Evolutionary conservation across 2,113 vertebrate species (phyloP), one percentile per base, ranked within the genome.

Genomic region (Cathartes aura): DNA sequence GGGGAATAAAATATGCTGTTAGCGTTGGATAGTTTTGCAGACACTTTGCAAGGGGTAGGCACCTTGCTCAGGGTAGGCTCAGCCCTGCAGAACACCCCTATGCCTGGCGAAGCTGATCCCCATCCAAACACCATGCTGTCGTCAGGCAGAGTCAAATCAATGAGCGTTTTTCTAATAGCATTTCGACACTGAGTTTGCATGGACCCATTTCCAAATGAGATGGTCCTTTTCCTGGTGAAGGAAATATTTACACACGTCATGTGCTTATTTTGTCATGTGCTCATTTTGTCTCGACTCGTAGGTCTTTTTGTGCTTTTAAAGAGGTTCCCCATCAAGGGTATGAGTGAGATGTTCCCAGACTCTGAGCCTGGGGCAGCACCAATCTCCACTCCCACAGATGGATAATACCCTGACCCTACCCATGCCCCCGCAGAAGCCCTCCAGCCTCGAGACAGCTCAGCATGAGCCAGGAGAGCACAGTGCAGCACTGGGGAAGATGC

Each of bases 81-180:
- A 79, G 47, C 26, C 53, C 27, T 34, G 43, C 22, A 53, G 73
- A 75, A 20, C 32, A 24, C 24, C 50, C 23, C 16, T 17, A 8
- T 4, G 18, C 36, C 71, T 36, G 34, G 10, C 21, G 58, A 29
- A 72, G 36, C 22, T 18, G 58, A 12, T 73, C 8, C 23, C 42
- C 38, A 40, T 16, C 59, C 9, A 2, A 62, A 38, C 38, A 50
- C 15, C 0, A 0, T 6, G 8, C 62, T 72, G 34, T 6, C 10
- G 11, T 26, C 58, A 58, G 48, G 45, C 27, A 53, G 13, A 82
- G 7, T 3, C 1, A 0, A 60, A 88, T 45, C 15, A 4, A 43
- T 0, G 1, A 21, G 27, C 5, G 5, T 12, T 92, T 80, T 80
- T 62, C 29, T 16, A 45, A 16, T 12, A 92, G 18, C 12, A 38